Evolutionary conservation across 2,797 vertebrate species (phyloP).

Genomic region (Molossus alvarezi): DNA sequence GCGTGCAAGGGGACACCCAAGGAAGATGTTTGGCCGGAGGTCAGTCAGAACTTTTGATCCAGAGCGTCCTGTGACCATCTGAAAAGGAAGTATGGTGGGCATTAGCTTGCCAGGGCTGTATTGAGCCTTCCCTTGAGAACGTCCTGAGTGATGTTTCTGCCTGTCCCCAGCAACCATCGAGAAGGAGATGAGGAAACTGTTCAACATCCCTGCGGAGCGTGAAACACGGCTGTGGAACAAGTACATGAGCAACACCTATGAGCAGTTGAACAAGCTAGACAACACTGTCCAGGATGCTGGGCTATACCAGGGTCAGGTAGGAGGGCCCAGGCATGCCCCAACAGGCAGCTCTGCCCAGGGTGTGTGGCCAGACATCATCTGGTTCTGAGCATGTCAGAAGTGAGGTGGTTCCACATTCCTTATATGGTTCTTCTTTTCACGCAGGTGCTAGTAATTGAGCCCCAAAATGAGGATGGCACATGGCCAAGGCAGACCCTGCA

Average conservation of each 20-base stretch:
- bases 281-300: conserved; percentile 98
- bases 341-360: background rate
- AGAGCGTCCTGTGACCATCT: background rate
- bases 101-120: background rate
- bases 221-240: conserved; percentile 98
- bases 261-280: conserved; percentile 97
- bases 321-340: background rate
- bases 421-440: conserved; percentile 81
- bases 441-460: conserved; percentile 98
- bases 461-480: conserved; percentile 97
- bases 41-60: background rate
- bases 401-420: background rate
- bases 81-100: background rate
- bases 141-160: background rate
- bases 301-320: conserved; percentile 98
- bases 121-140: background rate
- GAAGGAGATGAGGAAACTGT: conserved; percentile 97
- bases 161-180: conserved; percentile 94
- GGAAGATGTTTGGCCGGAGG: background rate
- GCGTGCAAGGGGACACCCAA: background rate
- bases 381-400: background rate
- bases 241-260: conserved; percentile 97
- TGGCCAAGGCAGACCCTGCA: conserved; percentile 97
- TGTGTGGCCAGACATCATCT: background rate
- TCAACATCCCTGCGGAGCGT: conserved; percentile 95